Percentiles rank a stretch among this genome's conserved stretches.
These are phyloP conservation scores for Salticus scenicus DNA, from an alignment of 2,888 invertebrate species.

Conservation along the genomic window DNA sequence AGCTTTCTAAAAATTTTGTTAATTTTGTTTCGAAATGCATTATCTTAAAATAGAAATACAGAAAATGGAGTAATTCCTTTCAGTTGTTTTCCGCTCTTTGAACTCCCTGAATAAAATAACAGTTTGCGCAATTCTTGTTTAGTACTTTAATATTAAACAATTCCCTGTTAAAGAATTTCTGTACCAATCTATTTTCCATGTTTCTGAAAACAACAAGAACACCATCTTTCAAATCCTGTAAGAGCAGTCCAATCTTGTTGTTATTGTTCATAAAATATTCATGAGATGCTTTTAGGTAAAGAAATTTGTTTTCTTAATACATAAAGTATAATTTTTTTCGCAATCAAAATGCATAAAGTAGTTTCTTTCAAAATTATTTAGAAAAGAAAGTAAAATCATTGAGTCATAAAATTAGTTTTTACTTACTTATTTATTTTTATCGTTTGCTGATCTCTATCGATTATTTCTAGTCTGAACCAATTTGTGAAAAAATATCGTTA, in stretches of 20 bases:
- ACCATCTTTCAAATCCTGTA: neutral
- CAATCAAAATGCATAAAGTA: conserved; percentile 15
- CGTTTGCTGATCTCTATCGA: conserved; percentile 6
- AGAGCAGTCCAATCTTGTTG: neutral
- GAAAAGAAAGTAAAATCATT: neutral
- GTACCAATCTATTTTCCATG: conserved; percentile 6
- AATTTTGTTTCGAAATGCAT: too few species aligned
- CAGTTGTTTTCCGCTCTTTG: neutral
- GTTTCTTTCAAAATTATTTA: neutral
- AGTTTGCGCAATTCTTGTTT: neutral
- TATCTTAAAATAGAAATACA: too few species aligned
- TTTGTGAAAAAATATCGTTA: neutral
- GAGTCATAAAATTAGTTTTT: conserved; percentile 8
- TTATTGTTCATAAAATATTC: conserved; percentile 7
- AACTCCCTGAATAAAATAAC: conserved; percentile 6
- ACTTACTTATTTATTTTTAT: neutral
- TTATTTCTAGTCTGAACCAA: neutral
- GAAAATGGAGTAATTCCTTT: neutral
- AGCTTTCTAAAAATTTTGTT: too few species aligned
- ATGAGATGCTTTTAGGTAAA: neutral
- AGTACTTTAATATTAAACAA: conserved; percentile 3
- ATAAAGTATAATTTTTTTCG: neutral
- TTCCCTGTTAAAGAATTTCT: neutral
- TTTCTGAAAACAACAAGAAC: neutral
- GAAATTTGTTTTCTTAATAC: conserved; percentile 1